Conservation (phyloP, 2,797 vertebrate genomes). For the Oryzias dopingdopingensis region DNA sequence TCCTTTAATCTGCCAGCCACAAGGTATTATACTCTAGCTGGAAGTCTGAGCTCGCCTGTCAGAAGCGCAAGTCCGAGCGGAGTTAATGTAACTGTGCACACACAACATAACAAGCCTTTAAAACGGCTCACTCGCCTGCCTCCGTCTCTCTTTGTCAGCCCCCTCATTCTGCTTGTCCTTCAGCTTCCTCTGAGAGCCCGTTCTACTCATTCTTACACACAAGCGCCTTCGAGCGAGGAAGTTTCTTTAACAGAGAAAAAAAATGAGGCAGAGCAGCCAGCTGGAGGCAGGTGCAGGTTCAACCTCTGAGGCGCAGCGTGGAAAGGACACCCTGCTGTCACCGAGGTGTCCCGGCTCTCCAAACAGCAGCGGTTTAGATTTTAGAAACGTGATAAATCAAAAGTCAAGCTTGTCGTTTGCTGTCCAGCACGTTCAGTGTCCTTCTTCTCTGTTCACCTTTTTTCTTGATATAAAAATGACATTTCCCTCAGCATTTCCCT, state of each 20-base stretch:
- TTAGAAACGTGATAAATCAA: conserved; percentile 7
- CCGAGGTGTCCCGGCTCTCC: conserved; percentile 19
- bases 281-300: conserved; percentile 38
- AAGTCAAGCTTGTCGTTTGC: background rate
- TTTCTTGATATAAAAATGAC: background rate
- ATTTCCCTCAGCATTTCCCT: background rate
- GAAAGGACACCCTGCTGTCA: conserved; percentile 28
- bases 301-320: conserved; percentile 35
- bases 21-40: conserved; percentile 59
- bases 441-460: too few relatives aligned
- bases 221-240: conserved; percentile 37
- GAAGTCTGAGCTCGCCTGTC: conserved; percentile 60
- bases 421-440: background rate
- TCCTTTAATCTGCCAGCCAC: conserved; percentile 73
- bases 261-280: conserved; percentile 29
- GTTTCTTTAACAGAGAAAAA: conserved; percentile 37
- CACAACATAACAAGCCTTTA: conserved; percentile 47
- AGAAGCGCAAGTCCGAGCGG: conserved; percentile 54
- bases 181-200: conserved; percentile 46
- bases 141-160: conserved; percentile 7
- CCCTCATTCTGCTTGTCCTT: conserved; percentile 19
- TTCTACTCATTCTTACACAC: conserved; percentile 39
- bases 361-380: conserved; percentile 20
- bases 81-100: conserved; percentile 55
- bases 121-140: conserved; percentile 26